Evolutionary conservation across 2,797 vertebrate genomes (phyloP).

Genomic region (Tragopan temminckii): DNA sequence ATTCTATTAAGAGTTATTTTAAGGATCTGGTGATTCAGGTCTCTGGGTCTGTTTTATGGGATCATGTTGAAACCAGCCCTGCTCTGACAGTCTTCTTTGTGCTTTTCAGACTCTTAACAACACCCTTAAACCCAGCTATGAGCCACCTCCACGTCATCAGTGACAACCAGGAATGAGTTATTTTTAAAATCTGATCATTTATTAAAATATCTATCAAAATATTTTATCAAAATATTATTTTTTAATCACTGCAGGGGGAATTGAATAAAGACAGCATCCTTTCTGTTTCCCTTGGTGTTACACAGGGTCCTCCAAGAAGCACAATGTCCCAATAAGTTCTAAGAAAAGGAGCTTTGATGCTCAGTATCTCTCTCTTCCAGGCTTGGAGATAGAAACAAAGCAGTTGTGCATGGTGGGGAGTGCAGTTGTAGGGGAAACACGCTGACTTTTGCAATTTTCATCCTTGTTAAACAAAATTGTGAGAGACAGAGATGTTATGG

Average conservation of each 20-base stretch:
- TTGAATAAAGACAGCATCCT: not conserved
- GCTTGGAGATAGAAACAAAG: too few species aligned
- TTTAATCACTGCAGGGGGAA: not conserved
- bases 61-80: not conserved
- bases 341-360: too few species aligned
- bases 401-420: too few species aligned
- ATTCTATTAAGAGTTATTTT: not conserved
- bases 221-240: not conserved
- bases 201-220: not conserved
- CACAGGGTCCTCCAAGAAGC: not conserved
- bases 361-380: not conserved
- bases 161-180: too few species aligned
- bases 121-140: not conserved
- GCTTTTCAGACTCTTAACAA: not conserved
- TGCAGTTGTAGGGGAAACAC: too few species aligned
- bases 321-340: not conserved
- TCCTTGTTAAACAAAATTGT: too few species aligned
- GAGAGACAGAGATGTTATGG: too few species aligned
- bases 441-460: too few species aligned
- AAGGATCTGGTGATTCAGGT: not conserved
- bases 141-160: not conserved
- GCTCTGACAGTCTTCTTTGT: not conserved
- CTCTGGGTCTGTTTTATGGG: not conserved
- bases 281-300: not conserved
- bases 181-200: not conserved